Conservation (phyloP, 2,113 vertebrate species). For the Neotragus moschatus region DNA sequence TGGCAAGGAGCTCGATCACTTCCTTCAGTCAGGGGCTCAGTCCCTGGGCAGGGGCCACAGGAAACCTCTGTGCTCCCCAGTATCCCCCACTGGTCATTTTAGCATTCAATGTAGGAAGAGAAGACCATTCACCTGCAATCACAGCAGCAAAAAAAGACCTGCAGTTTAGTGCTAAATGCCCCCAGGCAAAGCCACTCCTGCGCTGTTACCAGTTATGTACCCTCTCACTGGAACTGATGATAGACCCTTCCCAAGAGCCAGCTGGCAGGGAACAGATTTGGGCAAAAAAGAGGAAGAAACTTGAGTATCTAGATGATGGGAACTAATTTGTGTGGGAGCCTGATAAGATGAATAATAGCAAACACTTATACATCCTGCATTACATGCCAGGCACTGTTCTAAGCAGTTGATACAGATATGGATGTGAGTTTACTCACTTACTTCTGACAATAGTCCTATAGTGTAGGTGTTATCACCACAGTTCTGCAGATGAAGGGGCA, state of each 20-base stretch:
- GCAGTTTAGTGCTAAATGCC: too few relatives aligned
- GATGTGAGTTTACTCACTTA: neutral
- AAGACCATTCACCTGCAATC: neutral
- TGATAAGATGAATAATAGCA: neutral
- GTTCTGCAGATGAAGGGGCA: neutral
- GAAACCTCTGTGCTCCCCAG: neutral
- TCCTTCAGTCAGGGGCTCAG: neutral
- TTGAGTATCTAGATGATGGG: neutral
- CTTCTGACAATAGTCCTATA: neutral
- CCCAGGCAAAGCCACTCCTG: neutral
- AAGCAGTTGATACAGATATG: neutral
- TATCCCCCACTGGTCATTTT: neutral
- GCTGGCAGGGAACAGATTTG: neutral
- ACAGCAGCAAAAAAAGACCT: neutral
- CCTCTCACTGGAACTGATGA: neutral
- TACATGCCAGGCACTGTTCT: neutral
- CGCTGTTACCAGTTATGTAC: fast-evolving
- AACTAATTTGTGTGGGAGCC: neutral
- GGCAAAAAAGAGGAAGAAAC: neutral
- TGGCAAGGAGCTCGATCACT: neutral
- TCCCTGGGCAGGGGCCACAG: neutral
- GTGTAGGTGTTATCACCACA: neutral
- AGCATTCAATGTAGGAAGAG: neutral
- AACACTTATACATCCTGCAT: fast-evolving
- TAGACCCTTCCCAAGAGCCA: neutral